These are phyloP conservation scores for Heteronetta atricapilla DNA, from an alignment of 2,113 vertebrate species.

Conservation along the genomic window DNA sequence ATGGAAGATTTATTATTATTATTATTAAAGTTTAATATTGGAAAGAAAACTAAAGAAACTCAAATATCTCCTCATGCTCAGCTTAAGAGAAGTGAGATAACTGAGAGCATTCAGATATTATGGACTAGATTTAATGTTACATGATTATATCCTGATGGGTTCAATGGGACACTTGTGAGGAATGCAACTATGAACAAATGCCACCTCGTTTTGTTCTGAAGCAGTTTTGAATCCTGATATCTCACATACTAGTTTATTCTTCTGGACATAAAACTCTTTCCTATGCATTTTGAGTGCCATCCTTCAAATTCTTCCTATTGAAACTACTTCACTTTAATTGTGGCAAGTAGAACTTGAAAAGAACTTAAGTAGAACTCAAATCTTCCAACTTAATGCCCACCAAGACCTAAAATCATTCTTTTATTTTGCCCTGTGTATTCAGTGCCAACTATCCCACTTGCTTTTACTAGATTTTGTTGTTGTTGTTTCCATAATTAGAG, in stretches of 20 bases:
- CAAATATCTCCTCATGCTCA: neutral
- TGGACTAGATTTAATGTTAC: neutral
- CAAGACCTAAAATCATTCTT: neutral
- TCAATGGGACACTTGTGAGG: neutral
- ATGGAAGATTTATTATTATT: too few species aligned
- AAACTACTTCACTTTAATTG: neutral
- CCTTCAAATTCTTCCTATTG: neutral
- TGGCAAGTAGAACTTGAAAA: neutral
- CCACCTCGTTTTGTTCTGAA: neutral
- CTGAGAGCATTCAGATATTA: neutral
- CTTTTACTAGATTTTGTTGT: neutral
- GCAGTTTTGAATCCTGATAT: neutral
- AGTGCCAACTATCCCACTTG: neutral
- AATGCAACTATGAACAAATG: neutral
- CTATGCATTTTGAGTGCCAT: neutral
- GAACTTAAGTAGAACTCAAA: neutral
- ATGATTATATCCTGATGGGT: neutral
- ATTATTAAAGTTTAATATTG: neutral
- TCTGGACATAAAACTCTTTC: neutral
- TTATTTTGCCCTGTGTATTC: accelerated
- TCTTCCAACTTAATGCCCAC: neutral
- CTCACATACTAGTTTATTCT: neutral
- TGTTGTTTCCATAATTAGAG: neutral
- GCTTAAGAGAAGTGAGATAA: neutral
- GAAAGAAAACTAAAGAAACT: neutral